phyloP scores from a whole-genome alignment of 2,113 vertebrate genomes.

The Martes martes region DNA sequence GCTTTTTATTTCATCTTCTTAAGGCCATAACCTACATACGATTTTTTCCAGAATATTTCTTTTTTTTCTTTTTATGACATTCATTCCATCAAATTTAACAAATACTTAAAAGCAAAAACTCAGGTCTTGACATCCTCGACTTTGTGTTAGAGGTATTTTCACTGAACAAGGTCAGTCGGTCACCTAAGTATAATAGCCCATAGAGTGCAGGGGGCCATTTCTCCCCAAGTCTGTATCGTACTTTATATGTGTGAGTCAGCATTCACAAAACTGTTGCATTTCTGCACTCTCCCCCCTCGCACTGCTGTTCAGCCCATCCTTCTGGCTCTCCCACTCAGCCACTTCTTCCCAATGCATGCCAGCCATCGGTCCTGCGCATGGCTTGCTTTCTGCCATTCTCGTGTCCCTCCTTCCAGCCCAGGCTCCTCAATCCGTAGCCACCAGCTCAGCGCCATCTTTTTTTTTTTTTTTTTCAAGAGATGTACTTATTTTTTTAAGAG shows the following conservation, averaged over 20 bases:
- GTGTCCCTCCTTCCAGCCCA: neutral
- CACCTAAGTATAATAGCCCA: conserved; percentile 72
- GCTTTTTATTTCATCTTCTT: neutral
- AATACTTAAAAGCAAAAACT: neutral
- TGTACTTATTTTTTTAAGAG: neutral
- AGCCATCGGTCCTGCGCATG: neutral
- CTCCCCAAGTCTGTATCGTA: conserved; percentile 39
- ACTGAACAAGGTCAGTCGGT: conserved; percentile 71
- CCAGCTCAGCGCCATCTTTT: neutral
- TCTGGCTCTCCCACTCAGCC: neutral
- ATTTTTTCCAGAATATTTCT: neutral
- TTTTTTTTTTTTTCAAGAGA: neutral
- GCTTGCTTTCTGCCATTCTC: neutral
- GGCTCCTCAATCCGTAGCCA: neutral
- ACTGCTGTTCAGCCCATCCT: neutral
- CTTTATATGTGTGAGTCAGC: conserved; percentile 39
- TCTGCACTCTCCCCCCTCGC: neutral
- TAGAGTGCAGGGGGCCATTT: conserved; percentile 65
- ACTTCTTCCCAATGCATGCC: neutral
- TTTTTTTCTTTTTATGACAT: neutral
- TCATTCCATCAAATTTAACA: neutral
- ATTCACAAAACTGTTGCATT: neutral
- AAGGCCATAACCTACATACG: neutral
- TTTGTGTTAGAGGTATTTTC: conserved; percentile 71
- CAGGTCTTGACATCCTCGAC: neutral